These are phyloP conservation scores for Agrochola lota DNA, from an alignment of 2,888 invertebrate genomes.

Conservation along the genomic window DNA sequence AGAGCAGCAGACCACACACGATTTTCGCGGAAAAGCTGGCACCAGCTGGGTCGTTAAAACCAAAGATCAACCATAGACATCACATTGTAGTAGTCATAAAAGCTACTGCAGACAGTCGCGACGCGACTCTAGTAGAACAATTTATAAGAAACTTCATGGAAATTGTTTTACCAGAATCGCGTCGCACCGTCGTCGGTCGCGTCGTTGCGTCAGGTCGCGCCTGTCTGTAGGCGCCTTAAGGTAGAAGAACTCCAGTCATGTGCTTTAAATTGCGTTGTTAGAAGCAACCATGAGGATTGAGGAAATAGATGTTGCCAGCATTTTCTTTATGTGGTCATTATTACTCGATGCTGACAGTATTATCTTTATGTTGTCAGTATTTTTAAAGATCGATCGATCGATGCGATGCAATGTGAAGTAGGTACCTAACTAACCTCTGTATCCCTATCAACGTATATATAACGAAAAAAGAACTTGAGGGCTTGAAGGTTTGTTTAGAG, in stretches of 20 bases:
- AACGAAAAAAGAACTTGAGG: not conserved
- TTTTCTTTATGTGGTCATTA: not conserved
- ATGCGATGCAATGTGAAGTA: not conserved
- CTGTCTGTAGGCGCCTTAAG: not conserved
- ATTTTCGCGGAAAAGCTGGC: constrained; percentile 38
- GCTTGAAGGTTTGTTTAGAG: not conserved
- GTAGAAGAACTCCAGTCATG: not conserved
- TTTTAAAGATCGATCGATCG: not conserved
- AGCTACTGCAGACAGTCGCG: too few relatives aligned
- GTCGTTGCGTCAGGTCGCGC: too few relatives aligned
- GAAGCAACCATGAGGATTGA: not conserved
- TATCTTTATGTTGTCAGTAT: not conserved
- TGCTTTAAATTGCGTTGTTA: not conserved
- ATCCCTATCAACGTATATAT: not conserved
- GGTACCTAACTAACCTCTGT: not conserved
- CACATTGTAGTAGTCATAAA: constrained; percentile 15
- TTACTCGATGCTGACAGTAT: not conserved
- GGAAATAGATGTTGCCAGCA: not conserved
- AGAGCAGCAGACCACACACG: constrained; percentile 37
- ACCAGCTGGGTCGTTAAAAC: constrained; percentile 52
- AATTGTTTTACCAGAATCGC: too few relatives aligned
- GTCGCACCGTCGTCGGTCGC: too few relatives aligned
- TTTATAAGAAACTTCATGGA: too few relatives aligned
- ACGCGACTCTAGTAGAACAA: too few relatives aligned
- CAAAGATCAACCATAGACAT: constrained; percentile 31